Base-by-base conservation (phyloP, 2,113 vertebrate species). In the Vulpes ferrilata region DNA sequence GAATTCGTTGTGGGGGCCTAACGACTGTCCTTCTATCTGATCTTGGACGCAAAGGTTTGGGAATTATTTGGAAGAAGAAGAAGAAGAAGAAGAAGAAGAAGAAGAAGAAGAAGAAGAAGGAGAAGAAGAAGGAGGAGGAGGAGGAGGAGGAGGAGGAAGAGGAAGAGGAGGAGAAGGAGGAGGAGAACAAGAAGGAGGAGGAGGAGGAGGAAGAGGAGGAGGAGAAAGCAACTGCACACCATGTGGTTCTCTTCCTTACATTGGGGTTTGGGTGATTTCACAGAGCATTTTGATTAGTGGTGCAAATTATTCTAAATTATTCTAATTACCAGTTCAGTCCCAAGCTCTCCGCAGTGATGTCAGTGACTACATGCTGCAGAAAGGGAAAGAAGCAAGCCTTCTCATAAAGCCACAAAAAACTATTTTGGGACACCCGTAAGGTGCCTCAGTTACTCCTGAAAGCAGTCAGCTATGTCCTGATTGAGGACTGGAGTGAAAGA, bases 241-340 rank as follows among this genome's bases (percentile, higher is more conserved):
- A 32, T 4, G 1, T 12, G 19, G 13, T 64, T 69, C 17, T 74
- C 48, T 32, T 71, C 76, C 84, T 60, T 95, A 78, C 60, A 53
- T 6, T 90, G 35, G 53, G 4, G 32, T 80, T 38, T 92, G 78
- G 22, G 15, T 74, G 80, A 74, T 69, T 89, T 95, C 81, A 86
- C 12, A 87, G 38, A 96, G 53, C 38, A 76, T 82, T 91, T 89
- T 86, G 78, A 93, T 91, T 67, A 91, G 78, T 65, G 48, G 35
- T 88, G 20, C 15, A 88, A 84, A 96, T 88, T 59, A 62, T n/a
- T 67, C 15, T 78, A 88, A 84, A 96, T 88, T 59, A 62, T n/a
- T 67, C 15, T 78, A 96, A 84, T 81, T 59, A 84, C 51, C 25
- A 20, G 71, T 43, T 74, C 64, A 87, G 23, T 16, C 30, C 20